These are phyloP conservation scores for Hycleus cichorii DNA, from an alignment of 1,140 invertebrate genomes.

Conservation along the genomic window DNA sequence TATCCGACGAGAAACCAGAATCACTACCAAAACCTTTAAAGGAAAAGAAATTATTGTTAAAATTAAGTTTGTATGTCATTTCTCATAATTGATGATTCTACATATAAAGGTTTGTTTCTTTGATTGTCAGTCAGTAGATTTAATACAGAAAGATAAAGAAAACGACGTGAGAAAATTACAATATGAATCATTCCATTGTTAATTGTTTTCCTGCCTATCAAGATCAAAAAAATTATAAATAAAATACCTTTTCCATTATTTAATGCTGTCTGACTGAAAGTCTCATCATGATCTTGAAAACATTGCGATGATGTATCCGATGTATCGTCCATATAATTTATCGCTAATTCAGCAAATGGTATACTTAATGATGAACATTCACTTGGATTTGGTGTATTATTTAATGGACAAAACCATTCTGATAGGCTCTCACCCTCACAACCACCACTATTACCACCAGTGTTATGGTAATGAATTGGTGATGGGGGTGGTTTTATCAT, in stretches of 20 bases:
- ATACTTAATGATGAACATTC: slow-evolving; percentile 39
- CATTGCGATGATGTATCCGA: slow-evolving; percentile 30
- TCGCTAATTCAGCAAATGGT: slow-evolving; percentile 37
- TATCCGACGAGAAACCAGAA: slow-evolving; percentile 40
- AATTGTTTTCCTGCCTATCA: too few species aligned
- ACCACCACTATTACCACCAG: neutral
- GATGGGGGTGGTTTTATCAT: slow-evolving; percentile 47
- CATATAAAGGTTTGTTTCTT: neutral
- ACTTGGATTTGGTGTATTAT: slow-evolving; percentile 21
- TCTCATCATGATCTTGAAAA: slow-evolving; percentile 21
- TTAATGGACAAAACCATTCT: slow-evolving; percentile 38
- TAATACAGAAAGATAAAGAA: too few species aligned
- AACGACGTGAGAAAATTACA: too few species aligned
- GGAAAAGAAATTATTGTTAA: neutral
- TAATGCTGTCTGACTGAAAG: slow-evolving; percentile 16
- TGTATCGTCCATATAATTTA: slow-evolving; percentile 40
- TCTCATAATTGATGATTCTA: neutral
- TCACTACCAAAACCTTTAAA: slow-evolving; percentile 37
- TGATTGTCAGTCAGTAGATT: too few species aligned
- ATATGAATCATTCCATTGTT: too few species aligned
- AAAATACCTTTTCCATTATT: slow-evolving; percentile 17
- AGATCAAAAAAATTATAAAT: neutral
- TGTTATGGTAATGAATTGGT: slow-evolving; percentile 24
- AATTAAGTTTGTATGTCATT: neutral
- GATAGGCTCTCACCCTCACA: slow-evolving; percentile 36